A percentile compares a stretch with the other conserved stretches of the same genome.
phyloP scores from a whole-genome alignment of 1,140 invertebrate genomes.

The Magallana angulata region DNA sequence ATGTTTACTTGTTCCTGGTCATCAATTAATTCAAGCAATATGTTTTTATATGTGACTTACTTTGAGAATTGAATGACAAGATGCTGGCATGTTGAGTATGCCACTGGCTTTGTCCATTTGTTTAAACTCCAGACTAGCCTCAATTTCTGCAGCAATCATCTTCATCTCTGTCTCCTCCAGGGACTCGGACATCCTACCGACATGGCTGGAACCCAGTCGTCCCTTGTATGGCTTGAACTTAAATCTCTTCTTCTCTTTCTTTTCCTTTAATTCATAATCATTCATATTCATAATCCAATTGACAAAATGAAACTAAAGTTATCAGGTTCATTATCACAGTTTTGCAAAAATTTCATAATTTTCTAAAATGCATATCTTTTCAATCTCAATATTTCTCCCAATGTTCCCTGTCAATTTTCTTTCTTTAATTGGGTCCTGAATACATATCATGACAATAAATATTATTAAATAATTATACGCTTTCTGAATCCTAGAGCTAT shows the following conservation, averaged over 20 bases:
- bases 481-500: background rate
- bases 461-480: too few relatives aligned
- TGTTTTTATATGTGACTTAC: constrained; percentile 57
- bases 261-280: background rate
- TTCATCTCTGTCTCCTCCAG: constrained; percentile 75
- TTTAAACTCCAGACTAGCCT: constrained; percentile 50
- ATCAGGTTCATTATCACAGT: too few relatives aligned
- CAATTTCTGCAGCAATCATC: constrained; percentile 64
- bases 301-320: too few relatives aligned
- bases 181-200: constrained; percentile 72
- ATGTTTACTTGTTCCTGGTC: too few relatives aligned
- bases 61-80: constrained; percentile 76
- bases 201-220: constrained; percentile 66
- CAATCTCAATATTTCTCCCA: too few relatives aligned
- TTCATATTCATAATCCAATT: too few relatives aligned
- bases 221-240: constrained; percentile 75
- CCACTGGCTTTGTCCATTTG: constrained; percentile 58
- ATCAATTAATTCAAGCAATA: too few relatives aligned
- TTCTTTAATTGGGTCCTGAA: too few relatives aligned
- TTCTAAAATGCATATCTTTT: too few relatives aligned
- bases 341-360: too few relatives aligned
- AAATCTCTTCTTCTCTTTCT: constrained; percentile 64
- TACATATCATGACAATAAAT: too few relatives aligned
- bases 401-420: too few relatives aligned
- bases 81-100: constrained; percentile 73